phyloP scores from a whole-genome alignment of 1,140 invertebrate genomes.

The Tetragonula clypearis region DNA sequence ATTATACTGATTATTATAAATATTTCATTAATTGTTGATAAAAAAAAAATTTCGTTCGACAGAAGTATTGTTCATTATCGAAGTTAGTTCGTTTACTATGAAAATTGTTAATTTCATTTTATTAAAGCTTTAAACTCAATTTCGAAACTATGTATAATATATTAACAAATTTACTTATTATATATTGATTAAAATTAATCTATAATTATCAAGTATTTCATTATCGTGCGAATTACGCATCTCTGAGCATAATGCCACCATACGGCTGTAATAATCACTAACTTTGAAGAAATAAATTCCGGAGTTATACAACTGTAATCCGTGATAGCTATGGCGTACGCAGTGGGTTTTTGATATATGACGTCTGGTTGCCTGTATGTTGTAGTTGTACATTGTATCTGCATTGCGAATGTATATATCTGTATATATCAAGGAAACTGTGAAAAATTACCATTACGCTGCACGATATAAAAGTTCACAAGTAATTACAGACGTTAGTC shows the following conservation, averaged over 20 bases:
- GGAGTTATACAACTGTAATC: neutral
- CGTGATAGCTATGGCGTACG: neutral
- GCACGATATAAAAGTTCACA: neutral
- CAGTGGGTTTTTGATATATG: neutral
- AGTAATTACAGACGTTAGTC: neutral
- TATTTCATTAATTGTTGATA: no score
- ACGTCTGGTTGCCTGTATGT: neutral
- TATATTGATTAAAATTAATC: no score
- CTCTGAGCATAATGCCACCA: neutral
- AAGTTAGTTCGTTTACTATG: no score
- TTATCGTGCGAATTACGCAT: no score
- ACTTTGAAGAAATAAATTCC: neutral
- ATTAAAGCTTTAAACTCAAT: neutral
- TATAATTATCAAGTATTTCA: no score
- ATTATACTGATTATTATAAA: neutral
- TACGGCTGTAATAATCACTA: neutral
- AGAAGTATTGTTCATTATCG: no score
- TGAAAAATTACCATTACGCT: constrained; percentile 2
- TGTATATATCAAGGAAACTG: neutral
- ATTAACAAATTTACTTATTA: no score
- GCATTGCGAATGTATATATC: constrained; percentile 39
- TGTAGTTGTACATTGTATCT: constrained; percentile 26
- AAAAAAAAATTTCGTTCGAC: no score
- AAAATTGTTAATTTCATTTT: neutral
- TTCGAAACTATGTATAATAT: neutral